phyloP scores from a whole-genome alignment of 2,113 vertebrate species.

The Colossoma macropomum region DNA sequence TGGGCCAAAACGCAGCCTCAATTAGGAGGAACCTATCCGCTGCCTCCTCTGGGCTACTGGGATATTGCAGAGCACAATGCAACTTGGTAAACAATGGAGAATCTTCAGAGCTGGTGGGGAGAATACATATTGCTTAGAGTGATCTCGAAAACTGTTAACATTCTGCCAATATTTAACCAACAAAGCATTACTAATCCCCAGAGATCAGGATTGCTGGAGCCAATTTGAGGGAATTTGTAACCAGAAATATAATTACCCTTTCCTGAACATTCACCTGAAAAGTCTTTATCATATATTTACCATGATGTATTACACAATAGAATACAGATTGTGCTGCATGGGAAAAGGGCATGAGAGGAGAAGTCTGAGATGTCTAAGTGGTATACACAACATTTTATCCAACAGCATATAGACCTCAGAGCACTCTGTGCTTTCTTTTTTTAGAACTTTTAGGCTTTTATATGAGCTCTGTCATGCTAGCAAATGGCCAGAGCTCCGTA shows the following conservation, averaged over 20 bases:
- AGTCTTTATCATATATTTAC: neutral
- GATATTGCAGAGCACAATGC: conserved; percentile 28
- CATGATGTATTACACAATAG: neutral
- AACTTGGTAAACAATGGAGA: conserved; percentile 31
- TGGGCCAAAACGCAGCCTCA: conserved; percentile 45
- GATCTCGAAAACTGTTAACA: neutral
- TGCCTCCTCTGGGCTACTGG: conserved; percentile 41
- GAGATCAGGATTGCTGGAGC: neutral
- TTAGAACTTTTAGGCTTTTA: neutral
- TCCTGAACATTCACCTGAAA: neutral
- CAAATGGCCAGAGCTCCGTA: conserved; percentile 14
- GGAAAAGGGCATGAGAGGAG: neutral
- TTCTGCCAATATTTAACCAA: conserved; percentile 12
- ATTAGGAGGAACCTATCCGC: conserved; percentile 57
- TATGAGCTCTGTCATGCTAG: conserved; percentile 54
- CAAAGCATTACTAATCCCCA: conserved; percentile 2
- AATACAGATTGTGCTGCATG: neutral
- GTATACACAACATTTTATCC: conserved; percentile 5
- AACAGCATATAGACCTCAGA: neutral
- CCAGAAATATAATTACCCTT: neutral
- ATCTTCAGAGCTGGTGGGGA: conserved; percentile 32
- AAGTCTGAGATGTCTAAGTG: neutral
- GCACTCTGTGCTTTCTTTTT: conserved; percentile 8
- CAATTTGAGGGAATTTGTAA: neutral
- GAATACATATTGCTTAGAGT: conserved; percentile 21